Evolutionary conservation across 2,888 invertebrate genomes (phyloP).

Genomic region (Alloplasta piceator): DNA sequence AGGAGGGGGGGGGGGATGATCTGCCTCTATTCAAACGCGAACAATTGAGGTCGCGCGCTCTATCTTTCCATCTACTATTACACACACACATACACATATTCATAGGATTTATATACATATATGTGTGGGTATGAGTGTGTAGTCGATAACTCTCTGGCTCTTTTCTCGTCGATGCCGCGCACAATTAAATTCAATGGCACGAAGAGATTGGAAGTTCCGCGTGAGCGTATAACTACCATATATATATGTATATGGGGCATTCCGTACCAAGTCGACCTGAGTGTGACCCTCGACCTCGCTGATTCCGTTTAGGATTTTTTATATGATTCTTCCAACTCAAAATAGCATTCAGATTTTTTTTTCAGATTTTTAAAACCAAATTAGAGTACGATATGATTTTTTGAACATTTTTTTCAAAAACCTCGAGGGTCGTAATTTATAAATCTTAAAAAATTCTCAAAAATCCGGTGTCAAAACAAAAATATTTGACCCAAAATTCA

Average conservation of each 20-base stretch:
- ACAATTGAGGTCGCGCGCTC: conserved; percentile 46
- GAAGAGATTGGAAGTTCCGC: conserved; percentile 60
- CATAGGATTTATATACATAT: conserved; percentile 5
- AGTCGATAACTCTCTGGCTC: conserved; percentile 43
- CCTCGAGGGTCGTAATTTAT: too few species aligned
- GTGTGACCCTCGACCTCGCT: too few species aligned
- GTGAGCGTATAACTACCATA: conserved; percentile 43
- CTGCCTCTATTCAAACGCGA: conserved; percentile 51
- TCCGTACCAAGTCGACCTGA: too few species aligned
- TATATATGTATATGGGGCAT: not conserved
- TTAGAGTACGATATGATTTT: too few species aligned
- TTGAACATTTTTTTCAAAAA: too few species aligned
- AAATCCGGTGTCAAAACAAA: too few species aligned
- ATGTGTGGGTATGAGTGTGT: not conserved
- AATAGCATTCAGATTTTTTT: too few species aligned
- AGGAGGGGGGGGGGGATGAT: conserved; percentile 19
- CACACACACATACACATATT: conserved; percentile 6
- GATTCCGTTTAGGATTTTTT: too few species aligned
- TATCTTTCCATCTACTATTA: conserved; percentile 37
- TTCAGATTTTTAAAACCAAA: too few species aligned
- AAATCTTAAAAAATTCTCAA: too few species aligned
- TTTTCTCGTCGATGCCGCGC: conserved; percentile 46
- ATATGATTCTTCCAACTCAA: too few species aligned
- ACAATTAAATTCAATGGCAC: conserved; percentile 62
- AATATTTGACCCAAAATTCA: too few species aligned